Evolutionary conservation across 2,888 invertebrate genomes (phyloP).

Genomic region (Nomada ruficornis): DNA sequence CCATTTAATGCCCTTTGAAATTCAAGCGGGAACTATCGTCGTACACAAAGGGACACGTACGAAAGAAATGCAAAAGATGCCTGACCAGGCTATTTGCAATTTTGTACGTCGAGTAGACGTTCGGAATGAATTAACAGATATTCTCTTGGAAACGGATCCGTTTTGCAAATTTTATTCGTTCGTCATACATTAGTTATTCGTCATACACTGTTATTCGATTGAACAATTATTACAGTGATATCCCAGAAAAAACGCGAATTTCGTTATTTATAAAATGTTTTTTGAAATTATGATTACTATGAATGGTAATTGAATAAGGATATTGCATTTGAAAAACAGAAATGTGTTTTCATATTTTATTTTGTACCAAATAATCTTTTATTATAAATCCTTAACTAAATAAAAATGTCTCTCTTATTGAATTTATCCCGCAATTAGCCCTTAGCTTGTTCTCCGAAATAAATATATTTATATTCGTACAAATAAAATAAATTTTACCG

Average conservation of each 20-base stretch:
- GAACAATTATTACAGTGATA: not conserved
- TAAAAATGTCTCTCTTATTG: no score
- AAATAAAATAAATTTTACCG: no score
- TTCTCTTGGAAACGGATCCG: not conserved
- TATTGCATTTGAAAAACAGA: no score
- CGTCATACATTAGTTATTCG: not conserved
- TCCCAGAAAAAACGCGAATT: no score
- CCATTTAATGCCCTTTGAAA: slow-evolving; percentile 39
- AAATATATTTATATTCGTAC: no score
- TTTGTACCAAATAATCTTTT: not conserved
- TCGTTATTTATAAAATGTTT: not conserved
- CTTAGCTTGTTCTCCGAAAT: no score
- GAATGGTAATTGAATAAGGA: no score
- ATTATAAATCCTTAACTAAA: no score
- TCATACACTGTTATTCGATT: not conserved
- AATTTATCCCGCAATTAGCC: no score
- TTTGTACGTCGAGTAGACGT: not conserved
- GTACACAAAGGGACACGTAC: slow-evolving; percentile 3
- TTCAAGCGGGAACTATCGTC: slow-evolving; percentile 12
- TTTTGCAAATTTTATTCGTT: slow-evolving; percentile 18
- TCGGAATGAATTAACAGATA: slow-evolving; percentile 38
- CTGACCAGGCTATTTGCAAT: slow-evolving; percentile 5
- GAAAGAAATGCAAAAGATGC: slow-evolving; percentile 41
- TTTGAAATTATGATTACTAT: not conserved
- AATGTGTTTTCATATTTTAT: not conserved